These are phyloP conservation scores for Lutraria rhynchaena DNA, from an alignment of 1,140 invertebrate genomes.

Conservation along the genomic window DNA sequence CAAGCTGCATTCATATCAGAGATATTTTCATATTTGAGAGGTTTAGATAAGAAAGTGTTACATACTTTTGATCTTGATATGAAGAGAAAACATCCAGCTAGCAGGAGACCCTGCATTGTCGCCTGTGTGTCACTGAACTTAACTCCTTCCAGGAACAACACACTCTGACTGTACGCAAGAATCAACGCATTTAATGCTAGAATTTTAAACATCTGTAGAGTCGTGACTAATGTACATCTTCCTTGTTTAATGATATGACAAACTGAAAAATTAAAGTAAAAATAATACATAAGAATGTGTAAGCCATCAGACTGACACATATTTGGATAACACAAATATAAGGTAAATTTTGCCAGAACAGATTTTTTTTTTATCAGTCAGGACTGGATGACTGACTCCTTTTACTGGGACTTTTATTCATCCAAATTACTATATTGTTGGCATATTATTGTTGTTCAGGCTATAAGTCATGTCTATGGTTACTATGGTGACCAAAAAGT, in stretches of 20 bases:
- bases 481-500: too few species aligned
- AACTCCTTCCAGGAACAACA: slow-evolving; percentile 98
- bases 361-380: too few species aligned
- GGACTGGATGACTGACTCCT: too few species aligned
- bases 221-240: slow-evolving; percentile 98
- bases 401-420: too few species aligned
- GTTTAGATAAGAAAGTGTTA: too few species aligned
- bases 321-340: too few species aligned
- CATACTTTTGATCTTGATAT: slow-evolving; percentile 98
- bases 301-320: too few species aligned
- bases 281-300: too few species aligned
- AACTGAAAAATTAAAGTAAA: slow-evolving; percentile 91
- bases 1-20: not conserved
- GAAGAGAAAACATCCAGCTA: slow-evolving; percentile 98
- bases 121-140: slow-evolving; percentile 99
- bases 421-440: too few species aligned
- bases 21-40: not conserved
- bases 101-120: slow-evolving; percentile 94
- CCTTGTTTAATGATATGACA: slow-evolving; percentile 99
- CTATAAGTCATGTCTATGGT: too few species aligned
- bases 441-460: too few species aligned
- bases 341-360: too few species aligned
- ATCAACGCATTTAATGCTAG: slow-evolving; percentile 99
- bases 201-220: slow-evolving; percentile 99
- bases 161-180: slow-evolving; percentile 98